Percentiles rank a stretch among this genome's conserved stretches.
Conservation (phyloP, 37 sponge, comb jelly and placozoan genomes). For the Ianthella basta region DNA sequence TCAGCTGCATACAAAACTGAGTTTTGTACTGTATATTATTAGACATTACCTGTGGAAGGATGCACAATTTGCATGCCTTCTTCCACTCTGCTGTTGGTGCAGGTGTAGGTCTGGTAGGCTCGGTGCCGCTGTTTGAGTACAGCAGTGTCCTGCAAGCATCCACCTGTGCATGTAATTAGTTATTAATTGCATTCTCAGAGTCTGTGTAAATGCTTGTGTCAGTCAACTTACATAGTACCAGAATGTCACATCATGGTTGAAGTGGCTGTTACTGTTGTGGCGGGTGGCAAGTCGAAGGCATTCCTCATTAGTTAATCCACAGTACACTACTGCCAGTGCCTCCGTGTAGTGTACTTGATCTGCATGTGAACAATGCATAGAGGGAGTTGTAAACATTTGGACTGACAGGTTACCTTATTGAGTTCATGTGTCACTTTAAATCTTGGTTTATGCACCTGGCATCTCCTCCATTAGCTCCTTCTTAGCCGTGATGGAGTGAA, state of each 20-base stretch:
- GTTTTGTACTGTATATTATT: too few relatives aligned
- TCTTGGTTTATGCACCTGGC: slow-evolving; percentile 31
- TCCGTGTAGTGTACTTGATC: slow-evolving; percentile 16
- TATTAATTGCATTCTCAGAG: too few relatives aligned
- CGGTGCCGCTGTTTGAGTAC: not conserved
- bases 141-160: slow-evolving; percentile 36
- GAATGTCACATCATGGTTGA: slow-evolving; percentile 43
- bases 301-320: slow-evolving; percentile 44
- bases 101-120: not conserved
- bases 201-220: too few relatives aligned
- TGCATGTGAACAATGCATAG: too few relatives aligned
- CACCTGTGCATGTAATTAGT: slow-evolving; percentile 10
- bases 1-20: too few relatives aligned
- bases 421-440: too few relatives aligned
- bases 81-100: slow-evolving; percentile 15
- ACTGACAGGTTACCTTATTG: too few relatives aligned
- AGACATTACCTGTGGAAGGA: slow-evolving; percentile 28
- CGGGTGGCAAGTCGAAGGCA: slow-evolving; percentile 26
- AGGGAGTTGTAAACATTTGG: too few relatives aligned
- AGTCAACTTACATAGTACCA: slow-evolving; percentile 40
- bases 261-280: slow-evolving; percentile 38
- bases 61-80: slow-evolving; percentile 29
- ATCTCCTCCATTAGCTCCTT: not conserved
- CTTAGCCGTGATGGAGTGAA: slow-evolving; percentile 34
- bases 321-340: slow-evolving; percentile 25